These are phyloP conservation scores for Muscina levida DNA, from an alignment of 2,888 invertebrate species.

Conservation along the genomic window DNA sequence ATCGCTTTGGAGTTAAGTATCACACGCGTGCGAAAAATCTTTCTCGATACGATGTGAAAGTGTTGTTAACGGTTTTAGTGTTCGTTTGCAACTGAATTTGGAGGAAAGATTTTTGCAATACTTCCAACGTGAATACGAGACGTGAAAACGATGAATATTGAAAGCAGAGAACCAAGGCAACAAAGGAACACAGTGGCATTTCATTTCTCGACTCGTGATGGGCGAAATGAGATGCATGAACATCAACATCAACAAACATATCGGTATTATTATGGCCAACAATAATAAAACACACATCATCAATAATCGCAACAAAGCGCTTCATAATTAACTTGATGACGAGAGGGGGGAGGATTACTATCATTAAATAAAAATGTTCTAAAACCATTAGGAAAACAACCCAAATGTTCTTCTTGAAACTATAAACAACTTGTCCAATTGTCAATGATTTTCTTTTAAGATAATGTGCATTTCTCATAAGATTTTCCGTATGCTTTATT, in stretches of 20 bases:
- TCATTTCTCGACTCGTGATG: background rate
- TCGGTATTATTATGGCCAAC: background rate
- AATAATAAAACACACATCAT: conserved; percentile 8
- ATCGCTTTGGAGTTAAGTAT: conserved; percentile 50
- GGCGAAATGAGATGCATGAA: conserved; percentile 21
- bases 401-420: no score
- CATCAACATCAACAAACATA: no score
- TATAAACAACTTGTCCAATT: no score
- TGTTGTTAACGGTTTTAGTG: conserved; percentile 65
- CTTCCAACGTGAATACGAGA: conserved; percentile 43
- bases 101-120: conserved; percentile 63
- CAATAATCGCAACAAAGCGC: background rate
- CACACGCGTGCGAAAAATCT: conserved; percentile 60
- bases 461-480: no score
- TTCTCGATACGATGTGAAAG: conserved; percentile 23
- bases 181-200: conserved; percentile 25
- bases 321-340: no score
- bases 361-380: no score
- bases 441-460: no score
- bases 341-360: no score
- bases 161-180: conserved; percentile 13
- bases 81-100: conserved; percentile 66
- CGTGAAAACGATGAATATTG: background rate
- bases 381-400: no score
- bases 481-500: no score